Evolutionary conservation across 2,888 invertebrate species (phyloP).

Genomic region (Scaptomyza parva): DNA sequence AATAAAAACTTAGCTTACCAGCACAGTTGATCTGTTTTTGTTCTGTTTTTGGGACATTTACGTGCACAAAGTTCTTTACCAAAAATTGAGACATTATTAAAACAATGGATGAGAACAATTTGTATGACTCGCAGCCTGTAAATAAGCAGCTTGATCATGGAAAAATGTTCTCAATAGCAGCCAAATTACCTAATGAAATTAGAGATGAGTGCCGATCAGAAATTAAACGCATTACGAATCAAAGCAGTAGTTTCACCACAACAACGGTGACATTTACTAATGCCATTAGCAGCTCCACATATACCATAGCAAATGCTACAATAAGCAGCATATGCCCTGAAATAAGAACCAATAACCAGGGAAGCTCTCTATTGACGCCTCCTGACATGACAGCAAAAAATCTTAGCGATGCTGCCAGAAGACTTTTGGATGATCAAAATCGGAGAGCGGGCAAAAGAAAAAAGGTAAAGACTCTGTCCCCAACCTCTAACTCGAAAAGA

Average conservation of each 20-base stretch:
- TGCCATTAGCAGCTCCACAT: not conserved
- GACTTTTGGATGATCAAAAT: not conserved
- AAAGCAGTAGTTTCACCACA: no score
- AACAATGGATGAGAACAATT: no score
- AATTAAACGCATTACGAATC: no score
- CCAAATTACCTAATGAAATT: conserved; percentile 6
- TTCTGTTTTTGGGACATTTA: no score
- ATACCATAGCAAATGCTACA: not conserved
- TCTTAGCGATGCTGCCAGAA: not conserved
- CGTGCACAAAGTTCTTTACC: no score
- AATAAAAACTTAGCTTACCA: no score
- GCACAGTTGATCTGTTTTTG: no score
- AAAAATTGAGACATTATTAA: no score
- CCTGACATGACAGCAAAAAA: not conserved
- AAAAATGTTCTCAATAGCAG: no score
- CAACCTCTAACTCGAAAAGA: not conserved
- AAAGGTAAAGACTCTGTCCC: not conserved
- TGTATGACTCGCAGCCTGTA: no score
- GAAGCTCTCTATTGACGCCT: not conserved
- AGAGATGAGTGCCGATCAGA: not conserved
- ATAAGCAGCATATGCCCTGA: not conserved
- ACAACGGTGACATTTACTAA: not conserved
- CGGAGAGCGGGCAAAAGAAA: not conserved
- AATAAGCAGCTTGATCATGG: conserved; percentile 2
- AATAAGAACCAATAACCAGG: not conserved